Percentiles rank a stretch among this genome's conserved stretches.
Evolutionary conservation across 2,888 invertebrate species (phyloP).

Genomic region (Xanthorhoe designata): DNA sequence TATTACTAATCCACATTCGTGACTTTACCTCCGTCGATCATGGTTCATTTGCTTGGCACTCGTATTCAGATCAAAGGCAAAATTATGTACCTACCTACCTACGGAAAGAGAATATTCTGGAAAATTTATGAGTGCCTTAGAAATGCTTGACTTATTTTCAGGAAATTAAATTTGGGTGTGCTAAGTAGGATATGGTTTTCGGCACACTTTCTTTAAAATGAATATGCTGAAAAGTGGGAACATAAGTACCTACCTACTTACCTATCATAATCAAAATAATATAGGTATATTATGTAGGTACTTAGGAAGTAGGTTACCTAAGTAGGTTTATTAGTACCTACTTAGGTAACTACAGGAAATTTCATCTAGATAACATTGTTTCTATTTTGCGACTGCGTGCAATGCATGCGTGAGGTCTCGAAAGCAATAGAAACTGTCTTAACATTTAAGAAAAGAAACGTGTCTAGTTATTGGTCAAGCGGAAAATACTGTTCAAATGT

Average conservation of each 20-base stretch:
- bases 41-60: slow-evolving; percentile 5
- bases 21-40: slow-evolving; percentile 13
- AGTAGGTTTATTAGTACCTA: no score
- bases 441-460: slow-evolving; percentile 6
- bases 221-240: no score
- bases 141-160: background rate
- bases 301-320: no score
- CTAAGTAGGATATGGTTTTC: no score
- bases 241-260: no score
- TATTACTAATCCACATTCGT: slow-evolving; percentile 18
- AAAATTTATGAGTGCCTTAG: background rate
- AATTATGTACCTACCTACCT: no score
- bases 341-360: no score
- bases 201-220: no score
- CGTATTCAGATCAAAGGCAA: slow-evolving; percentile 15
- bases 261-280: no score
- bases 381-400: background rate
- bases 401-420: slow-evolving; percentile 20
- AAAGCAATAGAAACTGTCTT: slow-evolving; percentile 22
- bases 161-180: background rate
- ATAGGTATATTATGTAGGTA: no score
- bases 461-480: slow-evolving; percentile 5
- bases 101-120: background rate
- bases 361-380: background rate
- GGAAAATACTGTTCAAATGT: slow-evolving; percentile 41